These are phyloP conservation scores for Passerculus sandwichensis DNA, from an alignment of 2,797 vertebrate species.

Conservation along the genomic window DNA sequence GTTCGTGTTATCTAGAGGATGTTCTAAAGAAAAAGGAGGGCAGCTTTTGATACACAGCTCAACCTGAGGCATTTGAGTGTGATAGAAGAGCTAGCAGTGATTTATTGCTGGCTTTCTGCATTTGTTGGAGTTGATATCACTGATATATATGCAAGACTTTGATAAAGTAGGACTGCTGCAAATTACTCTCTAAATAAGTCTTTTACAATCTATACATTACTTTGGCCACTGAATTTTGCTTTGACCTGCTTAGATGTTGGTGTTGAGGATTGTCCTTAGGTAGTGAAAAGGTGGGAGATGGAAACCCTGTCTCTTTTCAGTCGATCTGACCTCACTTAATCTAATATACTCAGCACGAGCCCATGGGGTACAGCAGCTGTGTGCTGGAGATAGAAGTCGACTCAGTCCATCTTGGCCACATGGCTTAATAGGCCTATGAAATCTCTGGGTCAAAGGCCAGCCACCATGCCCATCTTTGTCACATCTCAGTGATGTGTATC, in stretches of 20 bases:
- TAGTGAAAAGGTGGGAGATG: neutral
- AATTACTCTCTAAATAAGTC: neutral
- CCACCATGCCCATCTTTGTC: slow-evolving; percentile 74
- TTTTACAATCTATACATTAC: neutral
- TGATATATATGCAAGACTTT: neutral
- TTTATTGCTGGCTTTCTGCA: neutral
- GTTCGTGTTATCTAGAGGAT: neutral
- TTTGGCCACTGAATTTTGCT: neutral
- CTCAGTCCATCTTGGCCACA: slow-evolving; percentile 66
- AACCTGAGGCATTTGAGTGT: neutral
- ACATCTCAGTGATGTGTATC: slow-evolving; percentile 76
- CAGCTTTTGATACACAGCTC: neutral
- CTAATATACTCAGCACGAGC: slow-evolving; percentile 7
- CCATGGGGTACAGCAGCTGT: slow-evolving; percentile 69
- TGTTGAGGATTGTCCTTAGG: neutral
- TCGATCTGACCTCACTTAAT: neutral
- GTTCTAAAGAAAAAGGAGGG: neutral
- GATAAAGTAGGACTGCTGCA: neutral
- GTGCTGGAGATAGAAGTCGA: slow-evolving; percentile 21
- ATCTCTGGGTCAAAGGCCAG: slow-evolving; percentile 75
- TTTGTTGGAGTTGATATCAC: neutral
- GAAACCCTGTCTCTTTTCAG: neutral
- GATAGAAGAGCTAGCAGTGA: neutral
- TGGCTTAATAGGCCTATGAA: slow-evolving; percentile 74
- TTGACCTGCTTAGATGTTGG: neutral